Conservation (phyloP, 2,797 vertebrate genomes). For the Ibycter americanus region DNA sequence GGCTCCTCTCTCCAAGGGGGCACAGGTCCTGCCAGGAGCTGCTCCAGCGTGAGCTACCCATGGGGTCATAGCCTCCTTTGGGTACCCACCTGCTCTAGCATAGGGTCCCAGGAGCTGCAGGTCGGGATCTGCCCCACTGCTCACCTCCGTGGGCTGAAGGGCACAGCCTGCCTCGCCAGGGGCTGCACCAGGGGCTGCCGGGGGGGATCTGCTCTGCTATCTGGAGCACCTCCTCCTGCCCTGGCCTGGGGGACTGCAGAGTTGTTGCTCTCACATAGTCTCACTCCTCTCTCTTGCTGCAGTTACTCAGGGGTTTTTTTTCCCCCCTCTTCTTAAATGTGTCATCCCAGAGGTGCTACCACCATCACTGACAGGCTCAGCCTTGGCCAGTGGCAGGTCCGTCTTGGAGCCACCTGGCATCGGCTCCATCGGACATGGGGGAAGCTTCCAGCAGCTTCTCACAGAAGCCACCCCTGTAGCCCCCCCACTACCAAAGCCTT, state of each 20-base stretch:
- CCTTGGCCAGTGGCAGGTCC: not conserved
- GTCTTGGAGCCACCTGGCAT: not conserved
- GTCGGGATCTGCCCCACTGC: not conserved
- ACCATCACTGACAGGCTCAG: not conserved
- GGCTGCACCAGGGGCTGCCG: no score
- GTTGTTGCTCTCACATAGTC: not conserved
- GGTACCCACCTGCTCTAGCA: accelerated
- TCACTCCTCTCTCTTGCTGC: not conserved
- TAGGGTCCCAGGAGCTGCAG: not conserved
- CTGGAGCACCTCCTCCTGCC: not conserved
- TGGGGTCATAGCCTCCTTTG: no score
- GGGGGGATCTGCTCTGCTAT: not conserved
- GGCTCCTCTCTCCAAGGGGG: not conserved
- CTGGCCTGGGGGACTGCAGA: not conserved
- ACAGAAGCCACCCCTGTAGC: not conserved
- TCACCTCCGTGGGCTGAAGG: not conserved
- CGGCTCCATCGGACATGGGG: accelerated
- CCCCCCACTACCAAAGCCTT: not conserved
- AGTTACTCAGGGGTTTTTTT: not conserved
- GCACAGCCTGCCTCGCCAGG: not conserved
- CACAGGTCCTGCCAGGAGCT: not conserved
- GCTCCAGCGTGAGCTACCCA: not conserved
- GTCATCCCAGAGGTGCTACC: not conserved
- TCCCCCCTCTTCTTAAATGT: no score
- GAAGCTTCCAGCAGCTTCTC: not conserved